Percentiles rank a stretch among this genome's conserved stretches.
These are phyloP conservation scores for Falcunculus frontatus DNA, from an alignment of 2,113 vertebrate species.

Conservation along the genomic window DNA sequence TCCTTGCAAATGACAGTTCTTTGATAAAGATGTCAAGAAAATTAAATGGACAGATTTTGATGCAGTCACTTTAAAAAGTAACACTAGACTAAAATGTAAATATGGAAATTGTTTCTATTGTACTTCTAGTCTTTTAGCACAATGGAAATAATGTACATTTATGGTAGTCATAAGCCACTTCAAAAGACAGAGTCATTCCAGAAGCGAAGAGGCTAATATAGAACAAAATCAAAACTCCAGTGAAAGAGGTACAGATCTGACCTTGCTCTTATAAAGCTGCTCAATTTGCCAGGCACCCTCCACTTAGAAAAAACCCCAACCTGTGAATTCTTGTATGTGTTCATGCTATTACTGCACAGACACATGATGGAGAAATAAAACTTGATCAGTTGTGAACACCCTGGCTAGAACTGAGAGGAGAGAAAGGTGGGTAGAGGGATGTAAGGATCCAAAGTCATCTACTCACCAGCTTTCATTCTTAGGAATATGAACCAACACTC, in stretches of 20 bases:
- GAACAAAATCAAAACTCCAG: neutral
- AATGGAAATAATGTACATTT: neutral
- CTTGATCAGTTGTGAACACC: neutral
- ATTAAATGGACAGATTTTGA: neutral
- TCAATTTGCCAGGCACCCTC: neutral
- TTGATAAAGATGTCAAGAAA: neutral
- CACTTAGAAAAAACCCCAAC: neutral
- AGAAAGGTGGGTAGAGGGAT: neutral
- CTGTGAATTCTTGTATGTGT: neutral
- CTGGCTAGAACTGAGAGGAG: neutral
- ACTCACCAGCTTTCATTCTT: neutral
- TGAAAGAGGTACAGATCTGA: neutral
- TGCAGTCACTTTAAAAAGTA: neutral
- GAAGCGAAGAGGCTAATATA: neutral
- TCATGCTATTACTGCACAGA: neutral
- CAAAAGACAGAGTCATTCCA: neutral
- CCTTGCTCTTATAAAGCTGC: neutral
- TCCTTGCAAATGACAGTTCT: neutral
- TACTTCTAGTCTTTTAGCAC: neutral
- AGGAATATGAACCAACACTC: neutral
- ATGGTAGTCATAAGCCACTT: neutral
- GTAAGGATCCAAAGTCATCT: neutral
- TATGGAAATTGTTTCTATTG: neutral
- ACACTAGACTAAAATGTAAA: neutral
- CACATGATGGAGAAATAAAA: neutral